A percentile compares a stretch with the other conserved stretches of the same genome.
These are phyloP conservation scores for Scomber japonicus DNA, from an alignment of 2,113 vertebrate species.

Conservation along the genomic window DNA sequence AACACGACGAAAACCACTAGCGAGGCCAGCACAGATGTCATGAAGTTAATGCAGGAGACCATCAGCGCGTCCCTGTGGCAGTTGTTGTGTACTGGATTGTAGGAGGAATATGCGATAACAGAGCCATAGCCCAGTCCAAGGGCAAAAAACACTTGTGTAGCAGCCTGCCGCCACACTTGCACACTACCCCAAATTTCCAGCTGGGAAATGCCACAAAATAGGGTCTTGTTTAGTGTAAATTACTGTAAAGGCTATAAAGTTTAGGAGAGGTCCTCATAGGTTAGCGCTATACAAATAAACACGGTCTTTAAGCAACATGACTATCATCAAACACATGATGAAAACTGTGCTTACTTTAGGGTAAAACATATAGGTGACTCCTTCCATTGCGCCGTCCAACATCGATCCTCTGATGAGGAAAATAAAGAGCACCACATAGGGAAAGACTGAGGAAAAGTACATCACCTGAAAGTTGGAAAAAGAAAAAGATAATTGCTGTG, in stretches of 20 bases:
- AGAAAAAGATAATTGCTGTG: conserved; percentile 20
- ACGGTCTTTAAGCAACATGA: neutral
- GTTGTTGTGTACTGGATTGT: conserved; percentile 98
- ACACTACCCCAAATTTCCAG: conserved; percentile 94
- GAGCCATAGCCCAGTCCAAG: conserved; percentile 97
- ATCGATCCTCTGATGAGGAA: conserved; percentile 87
- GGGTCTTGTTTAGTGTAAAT: neutral
- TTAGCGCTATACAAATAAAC: neutral
- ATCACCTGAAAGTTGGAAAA: conserved; percentile 77
- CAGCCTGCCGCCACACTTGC: conserved; percentile 97
- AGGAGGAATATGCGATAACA: conserved; percentile 98
- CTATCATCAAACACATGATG: neutral
- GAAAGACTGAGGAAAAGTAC: conserved; percentile 86
- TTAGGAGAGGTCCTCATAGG: neutral
- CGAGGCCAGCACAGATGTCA: conserved; percentile 95
- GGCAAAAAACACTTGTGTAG: conserved; percentile 98
- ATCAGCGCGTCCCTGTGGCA: conserved; percentile 96
- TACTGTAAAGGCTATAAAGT: neutral
- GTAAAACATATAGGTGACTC: conserved; percentile 86
- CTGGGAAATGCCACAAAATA: conserved; percentile 71
- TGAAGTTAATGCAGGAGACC: conserved; percentile 97
- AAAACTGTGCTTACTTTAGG: conserved; percentile 80
- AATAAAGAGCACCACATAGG: conserved; percentile 85
- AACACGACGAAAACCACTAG: conserved; percentile 96
- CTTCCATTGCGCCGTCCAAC: conserved; percentile 85